Base-by-base conservation (phyloP, 2,888 invertebrate genomes). In the Platycheirus rosarum region DNA sequence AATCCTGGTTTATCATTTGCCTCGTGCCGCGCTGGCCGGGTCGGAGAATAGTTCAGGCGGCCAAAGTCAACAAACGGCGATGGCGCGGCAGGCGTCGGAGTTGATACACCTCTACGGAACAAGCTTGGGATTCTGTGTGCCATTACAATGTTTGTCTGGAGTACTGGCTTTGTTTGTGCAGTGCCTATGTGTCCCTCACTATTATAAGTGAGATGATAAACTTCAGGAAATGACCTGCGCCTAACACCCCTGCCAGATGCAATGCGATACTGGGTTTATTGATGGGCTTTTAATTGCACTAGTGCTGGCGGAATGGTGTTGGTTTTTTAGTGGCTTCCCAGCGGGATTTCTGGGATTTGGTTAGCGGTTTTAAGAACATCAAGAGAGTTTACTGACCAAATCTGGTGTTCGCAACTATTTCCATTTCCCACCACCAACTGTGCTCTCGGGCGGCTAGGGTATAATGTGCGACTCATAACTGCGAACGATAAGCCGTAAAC, bases 201-300 rank as follows among this genome's bases (percentile, higher is more conserved):
- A 6, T 18, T 82, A 62, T 49, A 66, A 76, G 71, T 82, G 71
- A 71, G 82, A 77, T 77, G 82, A 82, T 82, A 82, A 82, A 82
- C 77, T 77, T 82, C 82, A 82, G 82, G 82, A 82, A 82, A 82
- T 82, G 77, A 82, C 82, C 77, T 77, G 71, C 55, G 68, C 77
- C 82, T 77, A 51, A 71, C 80, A 82, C 70, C 82, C 82, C 82
- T 57, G 71, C 71, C 73, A 82, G 82, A 82, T 77, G 82, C 77
- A 82, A 82, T 82, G 77, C 73, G 82, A 82, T 82, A 82, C 77
- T 37, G 71, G 71, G 82, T 71, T 82, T 82, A 82, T 82, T 82
- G 82, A 82, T 82, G 82, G 76, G 76, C 82, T 82, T 82, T 82
- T 82, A 82, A 82, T 82, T 82, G 77, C 82, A 68, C 66, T 37